A percentile compares a stretch with the other conserved stretches of the same genome.
Evolutionary conservation across 1,140 invertebrate species (phyloP).

Genomic region (Gerris buenoi): DNA sequence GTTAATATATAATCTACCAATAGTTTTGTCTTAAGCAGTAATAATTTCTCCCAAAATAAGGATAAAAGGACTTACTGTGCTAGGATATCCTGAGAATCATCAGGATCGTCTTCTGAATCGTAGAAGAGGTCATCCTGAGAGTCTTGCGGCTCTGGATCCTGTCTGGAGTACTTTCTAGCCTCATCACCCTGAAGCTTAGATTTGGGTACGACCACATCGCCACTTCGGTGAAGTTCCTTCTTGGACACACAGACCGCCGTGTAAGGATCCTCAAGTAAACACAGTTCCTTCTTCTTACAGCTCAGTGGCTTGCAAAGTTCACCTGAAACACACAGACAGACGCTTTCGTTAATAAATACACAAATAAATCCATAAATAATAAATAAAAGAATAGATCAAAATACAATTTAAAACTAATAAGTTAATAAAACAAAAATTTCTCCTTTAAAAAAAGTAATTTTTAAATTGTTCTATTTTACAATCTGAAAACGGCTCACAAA

Average conservation of each 20-base stretch:
- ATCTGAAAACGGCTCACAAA: too few species aligned
- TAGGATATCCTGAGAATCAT: conserved; percentile 18
- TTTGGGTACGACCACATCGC: conserved; percentile 36
- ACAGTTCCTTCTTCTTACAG: conserved; percentile 76
- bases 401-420: too few species aligned
- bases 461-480: too few species aligned
- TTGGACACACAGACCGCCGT: conserved; percentile 76
- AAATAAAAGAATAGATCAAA: too few species aligned
- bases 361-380: too few species aligned
- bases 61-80: conserved; percentile 19
- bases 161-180: conserved; percentile 25
- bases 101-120: conserved; percentile 43
- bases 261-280: conserved; percentile 65
- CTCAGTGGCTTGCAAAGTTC: conserved; percentile 70
- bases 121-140: conserved; percentile 48
- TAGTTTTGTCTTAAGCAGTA: too few species aligned
- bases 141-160: conserved; percentile 10
- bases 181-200: conserved; percentile 38
- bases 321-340: conserved; percentile 39
- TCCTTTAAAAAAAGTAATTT: too few species aligned
- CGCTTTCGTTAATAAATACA: too few species aligned
- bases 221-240: conserved; percentile 67
- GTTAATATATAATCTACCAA: too few species aligned
- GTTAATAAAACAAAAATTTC: too few species aligned
- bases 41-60: too few species aligned